phyloP scores from a whole-genome alignment of 2,888 invertebrate species.

The Oconnorella tubifera region DNA sequence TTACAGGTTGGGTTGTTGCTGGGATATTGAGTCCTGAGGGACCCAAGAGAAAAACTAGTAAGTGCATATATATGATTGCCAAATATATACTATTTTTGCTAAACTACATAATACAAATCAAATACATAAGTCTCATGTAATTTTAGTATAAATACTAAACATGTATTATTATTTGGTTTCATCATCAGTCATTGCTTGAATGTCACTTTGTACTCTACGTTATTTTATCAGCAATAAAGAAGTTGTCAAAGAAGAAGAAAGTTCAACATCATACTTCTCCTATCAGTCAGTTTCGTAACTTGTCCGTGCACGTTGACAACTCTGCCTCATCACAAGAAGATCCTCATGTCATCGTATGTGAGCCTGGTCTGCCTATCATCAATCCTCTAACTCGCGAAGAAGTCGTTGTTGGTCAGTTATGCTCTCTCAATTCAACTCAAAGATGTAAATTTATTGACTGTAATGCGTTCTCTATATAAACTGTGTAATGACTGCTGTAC shows the following conservation, averaged over 20 bases:
- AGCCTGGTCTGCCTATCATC: not conserved
- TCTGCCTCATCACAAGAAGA: not conserved
- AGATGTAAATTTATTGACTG: not conserved
- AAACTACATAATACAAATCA: too few species aligned
- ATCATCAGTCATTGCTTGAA: too few species aligned
- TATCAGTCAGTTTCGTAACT: slow-evolving; percentile 3
- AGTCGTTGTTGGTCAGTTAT: slow-evolving; percentile 7
- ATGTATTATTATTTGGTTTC: too few species aligned
- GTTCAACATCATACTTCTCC: too few species aligned
- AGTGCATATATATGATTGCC: not conserved
- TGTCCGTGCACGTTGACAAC: slow-evolving; percentile 1
- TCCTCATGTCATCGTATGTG: not conserved
- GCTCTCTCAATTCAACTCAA: not conserved
- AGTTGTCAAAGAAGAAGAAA: too few species aligned
- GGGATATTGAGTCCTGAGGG: slow-evolving; percentile 8
- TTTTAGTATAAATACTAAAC: too few species aligned
- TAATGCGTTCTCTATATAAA: too few species aligned
- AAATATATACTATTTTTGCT: too few species aligned
- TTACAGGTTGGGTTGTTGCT: slow-evolving; percentile 10
- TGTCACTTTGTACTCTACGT: too few species aligned
- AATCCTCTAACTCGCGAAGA: slow-evolving; percentile 8
- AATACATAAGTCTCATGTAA: too few species aligned
- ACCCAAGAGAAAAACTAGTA: not conserved
- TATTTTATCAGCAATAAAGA: too few species aligned
- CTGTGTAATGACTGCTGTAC: too few species aligned